Percentiles rank a stretch among this genome's conserved stretches.
phyloP scores from a whole-genome alignment of 2,113 vertebrate genomes.

The Misgurnus anguillicaudatus region DNA sequence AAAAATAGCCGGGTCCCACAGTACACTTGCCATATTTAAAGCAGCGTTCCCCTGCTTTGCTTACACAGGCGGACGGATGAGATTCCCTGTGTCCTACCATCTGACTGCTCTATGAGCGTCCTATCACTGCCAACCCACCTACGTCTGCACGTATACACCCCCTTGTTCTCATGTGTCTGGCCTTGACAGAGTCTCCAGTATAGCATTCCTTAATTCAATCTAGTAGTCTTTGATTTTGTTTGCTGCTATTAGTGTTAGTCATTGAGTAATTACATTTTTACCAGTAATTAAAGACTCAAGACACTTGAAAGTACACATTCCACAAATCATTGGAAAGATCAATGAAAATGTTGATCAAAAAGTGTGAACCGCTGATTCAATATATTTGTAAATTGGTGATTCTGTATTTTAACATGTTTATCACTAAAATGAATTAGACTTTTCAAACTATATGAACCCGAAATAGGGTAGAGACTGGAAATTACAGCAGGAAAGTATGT shows the following conservation, averaged over 20 bases:
- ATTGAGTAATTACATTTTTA: background rate
- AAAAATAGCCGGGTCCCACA: conserved; percentile 67
- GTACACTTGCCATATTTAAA: conserved; percentile 58
- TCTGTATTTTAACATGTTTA: too few species aligned
- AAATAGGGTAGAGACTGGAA: too few species aligned
- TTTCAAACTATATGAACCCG: too few species aligned
- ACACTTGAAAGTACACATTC: background rate
- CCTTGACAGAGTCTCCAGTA: conserved; percentile 18
- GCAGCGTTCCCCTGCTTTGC: conserved; percentile 53
- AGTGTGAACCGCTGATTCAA: too few species aligned
- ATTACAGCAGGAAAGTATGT: too few species aligned
- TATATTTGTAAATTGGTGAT: too few species aligned
- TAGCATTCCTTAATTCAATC: background rate
- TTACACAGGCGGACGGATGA: conserved; percentile 51
- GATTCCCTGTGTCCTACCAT: conserved; percentile 52
- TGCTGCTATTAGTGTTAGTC: background rate
- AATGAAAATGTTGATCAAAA: too few species aligned
- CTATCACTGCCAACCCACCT: conserved; percentile 39
- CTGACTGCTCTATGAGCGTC: conserved; percentile 33
- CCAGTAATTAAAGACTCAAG: background rate
- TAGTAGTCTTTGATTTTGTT: background rate
- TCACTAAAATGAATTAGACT: too few species aligned
- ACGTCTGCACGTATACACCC: conserved; percentile 42
- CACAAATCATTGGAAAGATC: background rate
- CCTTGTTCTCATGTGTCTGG: conserved; percentile 41